These are phyloP conservation scores for Erannis defoliaria DNA, from an alignment of 2,888 invertebrate genomes.

Conservation along the genomic window DNA sequence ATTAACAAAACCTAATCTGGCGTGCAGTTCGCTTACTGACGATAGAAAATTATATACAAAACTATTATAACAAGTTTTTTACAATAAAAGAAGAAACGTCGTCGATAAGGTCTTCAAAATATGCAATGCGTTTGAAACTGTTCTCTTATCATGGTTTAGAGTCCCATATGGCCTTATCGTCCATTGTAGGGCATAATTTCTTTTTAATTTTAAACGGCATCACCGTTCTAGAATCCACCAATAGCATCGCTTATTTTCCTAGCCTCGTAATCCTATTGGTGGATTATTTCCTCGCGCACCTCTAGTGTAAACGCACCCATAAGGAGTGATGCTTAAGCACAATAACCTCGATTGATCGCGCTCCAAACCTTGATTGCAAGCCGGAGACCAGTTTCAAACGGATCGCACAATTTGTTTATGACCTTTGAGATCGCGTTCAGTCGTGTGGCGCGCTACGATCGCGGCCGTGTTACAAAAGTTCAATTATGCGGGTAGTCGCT, in stretches of 20 bases:
- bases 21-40: conserved; percentile 57
- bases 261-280: no score
- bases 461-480: conserved; percentile 24
- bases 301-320: no score
- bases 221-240: no score
- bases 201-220: background rate
- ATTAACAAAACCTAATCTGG: conserved; percentile 63
- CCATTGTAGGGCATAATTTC: background rate
- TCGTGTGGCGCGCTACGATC: conserved; percentile 57
- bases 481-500: conserved; percentile 60
- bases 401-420: background rate
- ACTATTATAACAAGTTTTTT: conserved; percentile 72
- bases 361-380: no score
- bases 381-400: background rate
- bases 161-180: background rate
- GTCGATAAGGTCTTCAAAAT: conserved; percentile 41
- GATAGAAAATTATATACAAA: conserved; percentile 78
- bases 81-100: conserved; percentile 58
- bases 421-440: conserved; percentile 67
- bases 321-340: no score
- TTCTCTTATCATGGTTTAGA: background rate
- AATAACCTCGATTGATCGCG: no score
- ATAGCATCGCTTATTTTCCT: no score
- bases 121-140: background rate
- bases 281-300: no score